Evolutionary conservation across 1,140 invertebrate species (phyloP).

Genomic region (Uloborus diversus): DNA sequence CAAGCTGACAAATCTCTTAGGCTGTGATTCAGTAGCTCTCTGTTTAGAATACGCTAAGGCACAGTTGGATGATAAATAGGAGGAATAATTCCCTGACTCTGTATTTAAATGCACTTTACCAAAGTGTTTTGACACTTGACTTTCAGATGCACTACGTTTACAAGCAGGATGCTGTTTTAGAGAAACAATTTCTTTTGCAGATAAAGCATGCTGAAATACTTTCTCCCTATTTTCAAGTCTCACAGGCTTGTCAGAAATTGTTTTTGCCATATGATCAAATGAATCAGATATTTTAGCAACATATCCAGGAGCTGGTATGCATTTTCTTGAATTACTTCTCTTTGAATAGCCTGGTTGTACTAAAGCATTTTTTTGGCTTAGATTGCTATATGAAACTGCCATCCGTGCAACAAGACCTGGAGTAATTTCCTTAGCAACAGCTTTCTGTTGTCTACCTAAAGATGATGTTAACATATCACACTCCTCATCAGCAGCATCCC

Average conservation of each 20-base stretch:
- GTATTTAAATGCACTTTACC: background rate
- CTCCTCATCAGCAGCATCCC: slow-evolving; percentile 26
- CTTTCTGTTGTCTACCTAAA: slow-evolving; percentile 45
- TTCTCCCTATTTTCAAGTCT: background rate
- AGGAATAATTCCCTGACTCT: background rate
- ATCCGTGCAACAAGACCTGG: slow-evolving; percentile 53
- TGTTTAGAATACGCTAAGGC: background rate
- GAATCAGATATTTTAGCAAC: slow-evolving; percentile 54
- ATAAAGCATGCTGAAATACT: background rate
- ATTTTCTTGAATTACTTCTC: background rate
- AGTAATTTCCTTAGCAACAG: slow-evolving; percentile 49
- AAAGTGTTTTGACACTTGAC: slow-evolving; percentile 25
- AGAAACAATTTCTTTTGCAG: background rate
- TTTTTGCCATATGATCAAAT: slow-evolving; percentile 45
- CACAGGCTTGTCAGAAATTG: background rate
- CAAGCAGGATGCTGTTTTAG: background rate
- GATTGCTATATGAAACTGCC: slow-evolving; percentile 51
- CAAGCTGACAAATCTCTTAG: slow-evolving; percentile 26
- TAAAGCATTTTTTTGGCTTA: slow-evolving; percentile 33
- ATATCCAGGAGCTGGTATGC: slow-evolving; percentile 39
- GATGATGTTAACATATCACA: slow-evolving; percentile 42
- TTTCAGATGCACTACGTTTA: slow-evolving; percentile 47
- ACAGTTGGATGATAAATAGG: background rate
- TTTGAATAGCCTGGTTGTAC: background rate
- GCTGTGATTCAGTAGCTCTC: background rate